Evolutionary conservation across 2,113 vertebrate genomes (phyloP).

Genomic region (Myrmecophaga tridactyla): DNA sequence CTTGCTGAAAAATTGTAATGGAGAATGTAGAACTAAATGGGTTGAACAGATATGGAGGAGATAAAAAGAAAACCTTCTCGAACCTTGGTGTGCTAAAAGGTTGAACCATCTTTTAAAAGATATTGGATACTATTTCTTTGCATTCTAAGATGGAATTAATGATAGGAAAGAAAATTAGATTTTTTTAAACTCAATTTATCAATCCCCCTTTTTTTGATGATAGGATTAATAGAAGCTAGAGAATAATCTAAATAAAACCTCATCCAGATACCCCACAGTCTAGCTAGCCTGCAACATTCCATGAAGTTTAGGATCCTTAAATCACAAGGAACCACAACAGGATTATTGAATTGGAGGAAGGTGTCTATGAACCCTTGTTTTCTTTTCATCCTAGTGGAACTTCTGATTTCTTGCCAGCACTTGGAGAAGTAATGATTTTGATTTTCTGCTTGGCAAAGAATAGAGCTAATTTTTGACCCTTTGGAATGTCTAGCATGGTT

Average conservation of each 20-base stretch:
- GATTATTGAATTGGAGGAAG: neutral
- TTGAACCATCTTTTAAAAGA: neutral
- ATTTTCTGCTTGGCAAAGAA: neutral
- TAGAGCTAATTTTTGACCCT: neutral
- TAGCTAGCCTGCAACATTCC: neutral
- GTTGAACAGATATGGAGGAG: neutral
- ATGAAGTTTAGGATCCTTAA: neutral
- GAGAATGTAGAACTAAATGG: neutral
- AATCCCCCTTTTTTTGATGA: neutral
- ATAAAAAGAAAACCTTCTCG: neutral
- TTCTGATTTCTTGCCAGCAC: neutral
- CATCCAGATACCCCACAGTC: neutral
- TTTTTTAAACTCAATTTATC: neutral
- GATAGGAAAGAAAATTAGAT: neutral
- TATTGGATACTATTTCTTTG: neutral
- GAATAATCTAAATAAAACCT: neutral
- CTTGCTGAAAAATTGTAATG: neutral
- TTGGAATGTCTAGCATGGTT: neutral
- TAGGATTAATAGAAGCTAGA: neutral
- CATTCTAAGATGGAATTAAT: constrained; percentile 13
- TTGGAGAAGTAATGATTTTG: neutral
- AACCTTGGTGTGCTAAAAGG: neutral
- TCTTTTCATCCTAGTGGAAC: neutral
- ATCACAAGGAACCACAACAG: neutral
- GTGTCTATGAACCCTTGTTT: neutral